Conservation (phyloP, 2,797 vertebrate species). For the Bradypodion pumilum region DNA sequence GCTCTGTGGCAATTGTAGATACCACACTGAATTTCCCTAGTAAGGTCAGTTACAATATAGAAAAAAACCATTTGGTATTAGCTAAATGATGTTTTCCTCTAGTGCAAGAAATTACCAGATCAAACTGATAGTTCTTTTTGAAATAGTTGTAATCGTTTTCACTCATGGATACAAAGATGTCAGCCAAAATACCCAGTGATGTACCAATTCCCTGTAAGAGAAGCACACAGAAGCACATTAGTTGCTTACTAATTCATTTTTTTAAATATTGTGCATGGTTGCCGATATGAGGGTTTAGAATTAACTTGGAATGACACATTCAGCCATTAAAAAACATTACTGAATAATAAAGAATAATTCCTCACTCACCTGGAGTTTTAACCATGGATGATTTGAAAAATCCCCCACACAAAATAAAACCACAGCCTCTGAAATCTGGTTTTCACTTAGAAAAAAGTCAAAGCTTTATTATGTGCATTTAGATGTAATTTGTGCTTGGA, state of each 20-base stretch:
- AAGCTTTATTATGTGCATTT: background rate
- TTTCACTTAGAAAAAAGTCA: background rate
- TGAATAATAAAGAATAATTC: background rate
- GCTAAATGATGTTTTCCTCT: background rate
- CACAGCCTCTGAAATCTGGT: background rate
- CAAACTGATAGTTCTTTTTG: conserved; percentile 73
- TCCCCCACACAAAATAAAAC: too few relatives aligned
- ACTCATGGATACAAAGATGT: conserved; percentile 91
- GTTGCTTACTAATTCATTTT: background rate
- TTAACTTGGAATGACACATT: too few relatives aligned
- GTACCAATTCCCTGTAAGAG: conserved; percentile 88
- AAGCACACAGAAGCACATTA: conserved; percentile 21
- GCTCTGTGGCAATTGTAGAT: background rate
- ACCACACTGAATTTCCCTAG: background rate
- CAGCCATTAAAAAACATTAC: too few relatives aligned
- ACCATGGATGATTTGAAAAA: too few relatives aligned
- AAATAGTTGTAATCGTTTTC: conserved; percentile 86
- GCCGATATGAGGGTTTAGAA: too few relatives aligned
- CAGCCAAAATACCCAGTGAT: conserved; percentile 89
- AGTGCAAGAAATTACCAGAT: conserved; percentile 76
- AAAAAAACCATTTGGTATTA: background rate
- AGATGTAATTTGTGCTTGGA: background rate
- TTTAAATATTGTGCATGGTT: background rate
- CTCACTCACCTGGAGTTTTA: background rate
- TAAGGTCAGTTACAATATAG: background rate